Evolutionary conservation across 2,797 vertebrate genomes (phyloP).

Genomic region (Clarias pachynema): DNA sequence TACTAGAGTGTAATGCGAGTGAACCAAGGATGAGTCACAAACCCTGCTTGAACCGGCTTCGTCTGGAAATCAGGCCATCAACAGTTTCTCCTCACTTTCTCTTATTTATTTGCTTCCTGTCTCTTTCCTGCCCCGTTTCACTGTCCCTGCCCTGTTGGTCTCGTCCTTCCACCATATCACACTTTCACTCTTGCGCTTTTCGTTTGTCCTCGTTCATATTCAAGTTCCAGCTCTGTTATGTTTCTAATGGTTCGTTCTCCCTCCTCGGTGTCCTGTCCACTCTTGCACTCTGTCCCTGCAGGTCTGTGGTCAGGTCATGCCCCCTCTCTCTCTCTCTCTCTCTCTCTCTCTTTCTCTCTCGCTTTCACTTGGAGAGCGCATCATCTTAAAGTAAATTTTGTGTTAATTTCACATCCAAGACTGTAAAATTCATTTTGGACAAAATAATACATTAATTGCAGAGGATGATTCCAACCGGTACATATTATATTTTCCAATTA

Average conservation of each 20-base stretch:
- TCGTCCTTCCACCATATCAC: neutral
- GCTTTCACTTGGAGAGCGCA: too few relatives aligned
- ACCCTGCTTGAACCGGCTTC: slow-evolving; percentile 61
- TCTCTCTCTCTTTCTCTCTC: neutral
- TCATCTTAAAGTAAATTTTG: neutral
- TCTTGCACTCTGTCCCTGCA: neutral
- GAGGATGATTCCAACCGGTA: too few relatives aligned
- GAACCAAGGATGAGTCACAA: neutral
- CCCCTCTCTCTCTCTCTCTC: neutral
- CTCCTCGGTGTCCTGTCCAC: slow-evolving; percentile 14
- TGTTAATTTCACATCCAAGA: neutral
- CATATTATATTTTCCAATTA: too few relatives aligned
- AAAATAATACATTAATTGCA: neutral
- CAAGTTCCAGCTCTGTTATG: slow-evolving; percentile 5
- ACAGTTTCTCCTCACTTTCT: slow-evolving; percentile 37
- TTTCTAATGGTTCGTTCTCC: neutral
- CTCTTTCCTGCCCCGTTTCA: slow-evolving; percentile 24
- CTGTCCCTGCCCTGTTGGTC: neutral
- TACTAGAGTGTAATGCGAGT: neutral
- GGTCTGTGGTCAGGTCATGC: neutral
- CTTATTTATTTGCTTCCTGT: slow-evolving; percentile 23
- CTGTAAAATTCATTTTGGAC: neutral
- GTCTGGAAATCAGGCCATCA: slow-evolving; percentile 68
- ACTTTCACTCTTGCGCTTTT: neutral
- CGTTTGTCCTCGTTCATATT: slow-evolving; percentile 18